Base-by-base conservation (phyloP, 2,113 vertebrate genomes). In the Sminthopsis crassicaudata region DNA sequence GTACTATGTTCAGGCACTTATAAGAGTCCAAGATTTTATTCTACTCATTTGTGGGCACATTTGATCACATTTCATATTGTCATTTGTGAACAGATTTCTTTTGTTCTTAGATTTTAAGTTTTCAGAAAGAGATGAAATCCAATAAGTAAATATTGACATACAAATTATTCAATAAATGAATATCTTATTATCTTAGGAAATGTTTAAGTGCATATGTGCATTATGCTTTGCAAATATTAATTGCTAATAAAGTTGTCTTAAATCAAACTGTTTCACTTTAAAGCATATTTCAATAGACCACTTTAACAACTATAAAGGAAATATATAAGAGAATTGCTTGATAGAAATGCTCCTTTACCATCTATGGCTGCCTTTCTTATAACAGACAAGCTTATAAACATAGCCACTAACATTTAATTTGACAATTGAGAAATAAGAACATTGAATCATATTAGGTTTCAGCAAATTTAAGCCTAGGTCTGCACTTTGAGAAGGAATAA, bases 401-500 rank as follows among this genome's bases (percentile, higher is more conserved):
- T 19, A 42, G 19, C 16, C 67, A 84, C 67, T 42, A 84, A 42
- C 67, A 8, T 42, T 84, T 84, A 84, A 42, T 84, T 84, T 84
- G 67, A 84, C 67, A 84, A 84, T 84, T 84, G 67, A 84, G 67
- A 84, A 84, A 84, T 84, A 42, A 84, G 67, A 42, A 84, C n/a
- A 84, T 42, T 42, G 67, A 84, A 84, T 84, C 67, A 84, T 84
- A 42, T 22, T 84, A 42, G 67, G 67, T 23, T 84, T 42, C 67
- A 84, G 67, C n/a, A 42, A 84, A 84, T 84, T 84, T 84, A 84
- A 84, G 67, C n/a, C 67, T 84, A 84, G 67, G 67, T 84, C n/a
- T 84, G 67, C 67, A 84, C 16, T 84, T 84, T 84, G 36, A 19
- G n/a, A 84, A 84, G 19, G 67, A 42, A 84, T 84, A 84, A 84